A percentile compares a stretch with the other conserved stretches of the same genome.
These are phyloP conservation scores for Stegodyphus mimosarum DNA, from an alignment of 1,140 invertebrate genomes.

Conservation along the genomic window DNA sequence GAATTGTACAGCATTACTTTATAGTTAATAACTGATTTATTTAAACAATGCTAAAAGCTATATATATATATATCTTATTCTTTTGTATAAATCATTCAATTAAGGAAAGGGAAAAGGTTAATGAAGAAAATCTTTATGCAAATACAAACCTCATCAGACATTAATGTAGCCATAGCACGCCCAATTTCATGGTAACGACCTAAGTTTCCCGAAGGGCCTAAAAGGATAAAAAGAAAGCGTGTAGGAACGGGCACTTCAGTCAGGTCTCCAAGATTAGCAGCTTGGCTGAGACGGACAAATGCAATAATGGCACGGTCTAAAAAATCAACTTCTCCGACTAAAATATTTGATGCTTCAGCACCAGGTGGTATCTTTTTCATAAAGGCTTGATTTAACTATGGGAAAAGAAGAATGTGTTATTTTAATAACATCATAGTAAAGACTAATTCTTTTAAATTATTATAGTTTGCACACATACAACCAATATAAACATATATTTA, in stretches of 20 bases:
- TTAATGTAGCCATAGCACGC: slow-evolving; percentile 96
- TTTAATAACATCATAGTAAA: too few species aligned
- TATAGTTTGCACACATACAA: too few species aligned
- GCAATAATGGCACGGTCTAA: slow-evolving; percentile 90
- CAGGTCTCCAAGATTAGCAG: slow-evolving; percentile 90
- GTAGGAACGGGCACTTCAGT: slow-evolving; percentile 98
- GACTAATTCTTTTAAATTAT: too few species aligned
- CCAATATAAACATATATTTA: too few species aligned
- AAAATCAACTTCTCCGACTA: slow-evolving; percentile 98
- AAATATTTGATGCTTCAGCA: slow-evolving; percentile 95
- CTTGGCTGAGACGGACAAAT: slow-evolving; percentile 91
- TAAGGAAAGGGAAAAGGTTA: too few species aligned
- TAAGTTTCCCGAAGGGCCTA: slow-evolving; percentile 85
- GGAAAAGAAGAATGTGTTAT: background rate
- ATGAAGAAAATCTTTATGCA: too few species aligned
- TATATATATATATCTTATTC: too few species aligned
- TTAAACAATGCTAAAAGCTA: too few species aligned
- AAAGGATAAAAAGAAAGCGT: slow-evolving; percentile 92
- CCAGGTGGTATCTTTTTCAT: slow-evolving; percentile 98
- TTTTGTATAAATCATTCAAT: too few species aligned
- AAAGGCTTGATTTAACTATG: slow-evolving; percentile 88
- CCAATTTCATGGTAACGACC: slow-evolving; percentile 97
- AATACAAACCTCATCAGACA: slow-evolving; percentile 89
- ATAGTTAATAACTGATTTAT: background rate
- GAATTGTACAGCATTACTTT: too few species aligned